Conservation (phyloP, 2,113 vertebrate genomes). For the Mustelus asterias region DNA sequence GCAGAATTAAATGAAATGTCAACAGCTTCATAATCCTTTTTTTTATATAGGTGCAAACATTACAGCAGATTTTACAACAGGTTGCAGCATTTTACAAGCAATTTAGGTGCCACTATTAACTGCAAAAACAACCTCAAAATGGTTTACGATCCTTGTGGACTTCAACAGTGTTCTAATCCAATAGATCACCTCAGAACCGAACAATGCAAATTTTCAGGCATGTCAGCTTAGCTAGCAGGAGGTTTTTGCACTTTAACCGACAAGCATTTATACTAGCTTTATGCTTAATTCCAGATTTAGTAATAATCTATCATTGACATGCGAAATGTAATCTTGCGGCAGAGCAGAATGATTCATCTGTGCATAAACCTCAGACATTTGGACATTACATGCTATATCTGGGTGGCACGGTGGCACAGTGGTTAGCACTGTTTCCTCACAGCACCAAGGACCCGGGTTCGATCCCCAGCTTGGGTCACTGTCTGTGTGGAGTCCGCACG, state of each 20-base stretch:
- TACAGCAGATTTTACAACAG: background rate
- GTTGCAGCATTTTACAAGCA: background rate
- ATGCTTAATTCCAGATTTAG: background rate
- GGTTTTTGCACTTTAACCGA: background rate
- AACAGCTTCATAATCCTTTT: background rate
- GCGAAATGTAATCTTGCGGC: background rate
- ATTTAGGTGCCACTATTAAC: background rate
- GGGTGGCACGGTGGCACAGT: too few species aligned
- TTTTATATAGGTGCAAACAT: background rate
- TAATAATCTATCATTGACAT: background rate
- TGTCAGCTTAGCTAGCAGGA: background rate
- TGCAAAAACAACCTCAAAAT: background rate
- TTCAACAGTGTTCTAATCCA: background rate
- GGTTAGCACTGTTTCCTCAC: too few species aligned
- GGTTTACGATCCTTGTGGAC: background rate
- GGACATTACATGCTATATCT: too few species aligned
- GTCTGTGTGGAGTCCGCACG: too few species aligned
- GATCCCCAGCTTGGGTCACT: too few species aligned
- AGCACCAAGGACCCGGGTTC: too few species aligned
- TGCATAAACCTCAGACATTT: background rate
- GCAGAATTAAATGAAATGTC: background rate
- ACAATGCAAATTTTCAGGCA: background rate
- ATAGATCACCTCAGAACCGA: background rate
- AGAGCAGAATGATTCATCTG: background rate
- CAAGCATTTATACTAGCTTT: background rate